Evolutionary conservation across 2,797 vertebrate genomes (phyloP), one percentile per base, ranked within the genome.

Genomic region (Sebastes jordani): DNA sequence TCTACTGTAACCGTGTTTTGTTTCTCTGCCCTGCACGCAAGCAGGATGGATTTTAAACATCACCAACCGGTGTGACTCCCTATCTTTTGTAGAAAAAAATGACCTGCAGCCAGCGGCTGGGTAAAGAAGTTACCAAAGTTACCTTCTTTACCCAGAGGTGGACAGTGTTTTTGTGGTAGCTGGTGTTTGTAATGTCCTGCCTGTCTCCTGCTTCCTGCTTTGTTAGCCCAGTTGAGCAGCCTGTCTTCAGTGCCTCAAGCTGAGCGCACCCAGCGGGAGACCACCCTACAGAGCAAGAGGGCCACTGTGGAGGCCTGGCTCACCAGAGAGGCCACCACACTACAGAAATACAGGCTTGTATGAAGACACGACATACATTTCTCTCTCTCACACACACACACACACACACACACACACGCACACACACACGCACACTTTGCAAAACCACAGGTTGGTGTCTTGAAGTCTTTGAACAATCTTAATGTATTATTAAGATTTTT

Each of bases 281-380:
- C 96, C 0, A 93, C 94, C 14, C 95, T 99, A 20, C 97, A 98
- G 92, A 97, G 96, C 95, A 98, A 98, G 77, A 97, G 97, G 84
- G 90, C 96, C 8, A 97, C 97, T 0, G 92, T 99, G 93, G 98
- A 99, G 87, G 90, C 96, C 78, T 99, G 97, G 97, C 96, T 99
- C 77, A 96, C 98, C 81, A 95, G 97, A 10, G 98, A 99, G 90
- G 98, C 98, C 55, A 98, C 97, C 96, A 98, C 97, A 9, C 95
- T 99, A 90, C 98, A 99, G 94, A 98, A 98, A 89, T 98, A 97
- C 92, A 97, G 98, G 0, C 96, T 99, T 96, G 98, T 99, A 94
- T 88, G 95, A 38, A 58, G n/a, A 69, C 30, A 70, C 29, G 16
- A 46, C 42, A 49, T 16, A 20, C 42, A 49, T 46, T 16, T 46